Evolutionary conservation across 2,888 invertebrate genomes (phyloP), one percentile per base, ranked within the genome.

Genomic region (Parnassius orleans): DNA sequence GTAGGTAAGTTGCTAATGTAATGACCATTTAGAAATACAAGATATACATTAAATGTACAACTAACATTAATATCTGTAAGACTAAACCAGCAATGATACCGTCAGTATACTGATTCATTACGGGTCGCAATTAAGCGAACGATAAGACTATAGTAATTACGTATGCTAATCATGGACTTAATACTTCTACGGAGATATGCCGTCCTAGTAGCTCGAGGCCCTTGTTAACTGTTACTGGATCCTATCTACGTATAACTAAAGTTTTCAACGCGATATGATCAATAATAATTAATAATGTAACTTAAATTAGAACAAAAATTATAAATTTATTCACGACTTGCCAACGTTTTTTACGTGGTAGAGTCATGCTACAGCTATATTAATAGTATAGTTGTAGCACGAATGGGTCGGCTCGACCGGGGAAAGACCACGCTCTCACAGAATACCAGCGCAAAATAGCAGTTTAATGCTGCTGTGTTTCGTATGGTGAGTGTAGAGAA

Each of bases 131-230:
- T 90, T 90, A 90, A 90, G 87, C 68, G 73, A 65, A 72, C 81
- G 90, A 90, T 90, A 90, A 88, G 85, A 78, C 78, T 77, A 65
- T 61, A 78, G 85, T 90, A 86, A 90, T 90, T 89, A 90, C 85
- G 88, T 89, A 90, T 90, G 90, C 86, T 90, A 90, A 90, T 86
- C 79, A 77, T 73, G 79, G 77, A 81, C 82, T 84, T 86, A 86
- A 86, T 86, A 84, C 82, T 81, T 78, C 79, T 77, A 74, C 69
- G 58, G 55, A 69, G 71, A 70, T 72, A 69, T 68, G 67, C 63
- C 61, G 67, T 64, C 61, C 68, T 68, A 66, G 74, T 75, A 78
- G 74, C 72, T 66, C 66, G 69, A 65, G 68, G 66, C 63, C 67
- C 63, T 54, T 14, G 15, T 44, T 54, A 33, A 44, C 44, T 54